phyloP scores from a whole-genome alignment of 2,113 vertebrate genomes.

The Phylloscopus trochilus region DNA sequence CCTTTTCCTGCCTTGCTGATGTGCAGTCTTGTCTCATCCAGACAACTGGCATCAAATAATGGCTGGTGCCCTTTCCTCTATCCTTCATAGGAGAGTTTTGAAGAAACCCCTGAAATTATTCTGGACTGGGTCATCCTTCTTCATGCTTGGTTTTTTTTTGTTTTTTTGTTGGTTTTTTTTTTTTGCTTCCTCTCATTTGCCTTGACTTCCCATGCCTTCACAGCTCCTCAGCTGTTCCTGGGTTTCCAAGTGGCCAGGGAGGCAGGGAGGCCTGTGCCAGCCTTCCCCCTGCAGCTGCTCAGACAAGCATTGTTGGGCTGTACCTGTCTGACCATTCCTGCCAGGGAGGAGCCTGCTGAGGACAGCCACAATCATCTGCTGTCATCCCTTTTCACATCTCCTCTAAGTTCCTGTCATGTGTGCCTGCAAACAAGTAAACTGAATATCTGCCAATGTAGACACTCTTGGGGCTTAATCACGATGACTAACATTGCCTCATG shows the following conservation, averaged over 20 bases:
- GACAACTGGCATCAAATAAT: background rate
- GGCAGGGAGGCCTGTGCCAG: background rate
- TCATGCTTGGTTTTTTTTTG: background rate
- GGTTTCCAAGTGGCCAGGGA: background rate
- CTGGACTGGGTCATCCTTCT: background rate
- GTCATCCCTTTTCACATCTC: background rate
- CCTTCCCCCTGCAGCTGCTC: background rate
- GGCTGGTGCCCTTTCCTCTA: background rate
- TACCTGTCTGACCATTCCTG: background rate
- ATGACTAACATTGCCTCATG: slow-evolving; percentile 21
- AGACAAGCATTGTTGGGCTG: background rate
- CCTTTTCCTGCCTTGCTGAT: background rate
- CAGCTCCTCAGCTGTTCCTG: background rate
- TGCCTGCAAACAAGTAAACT: slow-evolving; percentile 19
- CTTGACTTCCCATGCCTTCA: background rate
- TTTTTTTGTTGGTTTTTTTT: background rate
- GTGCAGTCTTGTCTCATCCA: background rate
- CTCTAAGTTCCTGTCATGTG: background rate
- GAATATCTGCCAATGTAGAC: background rate
- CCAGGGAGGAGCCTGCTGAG: background rate
- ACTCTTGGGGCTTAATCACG: background rate
- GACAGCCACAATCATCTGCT: background rate
- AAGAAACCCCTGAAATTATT: background rate
- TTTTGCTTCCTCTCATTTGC: background rate
- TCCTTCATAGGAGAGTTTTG: background rate